phyloP scores from a whole-genome alignment of 2,113 vertebrate genomes.

The Caretta caretta region DNA sequence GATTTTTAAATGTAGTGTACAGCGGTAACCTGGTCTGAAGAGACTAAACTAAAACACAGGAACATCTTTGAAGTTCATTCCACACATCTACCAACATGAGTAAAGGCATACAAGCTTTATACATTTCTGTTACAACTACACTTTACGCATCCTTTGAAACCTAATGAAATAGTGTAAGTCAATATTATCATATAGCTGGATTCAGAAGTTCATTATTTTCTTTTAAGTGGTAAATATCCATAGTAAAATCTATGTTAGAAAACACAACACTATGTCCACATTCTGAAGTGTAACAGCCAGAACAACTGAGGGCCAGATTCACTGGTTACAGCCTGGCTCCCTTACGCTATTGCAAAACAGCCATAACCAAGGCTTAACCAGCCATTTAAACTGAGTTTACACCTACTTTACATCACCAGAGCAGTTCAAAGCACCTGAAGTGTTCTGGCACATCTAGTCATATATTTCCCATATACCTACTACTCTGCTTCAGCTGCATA shows the following conservation, averaged over 20 bases:
- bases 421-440: background rate
- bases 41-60: background rate
- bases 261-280: background rate
- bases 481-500: background rate
- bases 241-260: constrained; percentile 47
- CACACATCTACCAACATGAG: background rate
- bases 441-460: background rate
- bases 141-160: background rate
- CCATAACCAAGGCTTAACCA: background rate
- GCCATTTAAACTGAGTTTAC: background rate
- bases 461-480: background rate
- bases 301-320: background rate
- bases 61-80: background rate
- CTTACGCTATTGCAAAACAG: background rate
- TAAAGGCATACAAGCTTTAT: background rate
- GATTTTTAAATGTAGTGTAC: constrained; percentile 14
- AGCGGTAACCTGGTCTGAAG: background rate
- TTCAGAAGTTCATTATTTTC: background rate
- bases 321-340: fast-evolving
- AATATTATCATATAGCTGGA: background rate
- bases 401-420: background rate
- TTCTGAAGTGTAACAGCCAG: background rate
- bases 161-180: background rate
- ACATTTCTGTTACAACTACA: background rate
- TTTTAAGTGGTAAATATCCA: constrained; percentile 18